Base-by-base conservation (phyloP, 2,797 vertebrate genomes). In the Bradypodion pumilum region DNA sequence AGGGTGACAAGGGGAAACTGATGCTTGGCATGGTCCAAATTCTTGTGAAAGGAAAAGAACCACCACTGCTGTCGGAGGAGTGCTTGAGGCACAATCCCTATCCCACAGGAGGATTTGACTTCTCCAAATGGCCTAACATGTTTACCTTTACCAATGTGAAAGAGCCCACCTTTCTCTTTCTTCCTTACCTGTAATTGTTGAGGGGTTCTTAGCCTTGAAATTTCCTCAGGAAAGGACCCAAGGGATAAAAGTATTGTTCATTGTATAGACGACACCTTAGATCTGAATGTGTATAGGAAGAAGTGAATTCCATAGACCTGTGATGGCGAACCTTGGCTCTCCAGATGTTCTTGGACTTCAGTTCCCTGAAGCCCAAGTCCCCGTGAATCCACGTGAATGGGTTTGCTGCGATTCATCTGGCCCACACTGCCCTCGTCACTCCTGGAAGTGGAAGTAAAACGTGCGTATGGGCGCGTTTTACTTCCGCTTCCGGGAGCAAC, bases 161-260 rank as follows among this genome's bases (percentile, higher is more conserved):
- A 78, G 19, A 9, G n/a, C 23, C 59, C 49, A 42, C 27, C 19
- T 0, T 0, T 29, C 9, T 6, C 15, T n/a, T n/a, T n/a, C n/a
- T n/a, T 86, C 7, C 77, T 27, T 23, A 7, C 1, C 0, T 84
- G 13, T 37, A 2, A 1, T 13, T 75, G 16, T 85, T 62, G 75
- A 56, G 56, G 66, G 19, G 42, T 42, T 25, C 27, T 6, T 62
- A 49, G 25, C 42, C 35, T 2, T 72, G 16, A 12, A 70, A 82
- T 32, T 19, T 35, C 1, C 32, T 86, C 75, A 10, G 2, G 77
- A 49, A 44, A 80, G 74, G 82, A 75, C 66, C 13, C 7, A 60
- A 25, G 16, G 35, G 42, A 37, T 21, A 44, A 42, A 13, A 16
- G 29, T 37, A 32, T 32, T 68, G 23, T 35, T 78, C 42, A 40